These are phyloP conservation scores for Tychaedon coryphoeus DNA, from an alignment of 2,113 vertebrate species.

Conservation along the genomic window DNA sequence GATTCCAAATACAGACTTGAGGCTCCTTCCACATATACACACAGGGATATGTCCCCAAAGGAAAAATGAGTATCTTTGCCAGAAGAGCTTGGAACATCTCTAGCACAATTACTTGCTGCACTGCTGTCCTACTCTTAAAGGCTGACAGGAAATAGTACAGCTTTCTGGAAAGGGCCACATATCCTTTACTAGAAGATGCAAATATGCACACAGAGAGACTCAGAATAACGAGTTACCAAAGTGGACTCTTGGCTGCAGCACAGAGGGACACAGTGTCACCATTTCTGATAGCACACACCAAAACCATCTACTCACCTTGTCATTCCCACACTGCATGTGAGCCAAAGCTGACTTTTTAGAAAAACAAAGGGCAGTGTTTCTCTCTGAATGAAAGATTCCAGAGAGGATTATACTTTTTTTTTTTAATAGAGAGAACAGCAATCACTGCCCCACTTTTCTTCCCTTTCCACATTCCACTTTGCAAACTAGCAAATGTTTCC, in stretches of 20 bases:
- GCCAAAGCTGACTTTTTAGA: background rate
- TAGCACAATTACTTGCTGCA: background rate
- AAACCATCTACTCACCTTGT: background rate
- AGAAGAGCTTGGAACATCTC: background rate
- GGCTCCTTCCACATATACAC: background rate
- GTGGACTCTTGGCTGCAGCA: background rate
- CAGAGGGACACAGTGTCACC: background rate
- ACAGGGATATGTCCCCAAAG: background rate
- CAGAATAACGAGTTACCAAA: background rate
- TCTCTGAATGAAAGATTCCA: background rate
- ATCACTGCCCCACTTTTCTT: background rate
- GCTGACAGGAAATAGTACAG: background rate
- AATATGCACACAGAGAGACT: background rate
- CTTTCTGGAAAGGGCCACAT: background rate
- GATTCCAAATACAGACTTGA: background rate
- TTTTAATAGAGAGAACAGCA: background rate
- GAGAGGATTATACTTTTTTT: background rate
- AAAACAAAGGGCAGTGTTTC: background rate
- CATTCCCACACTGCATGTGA: background rate
- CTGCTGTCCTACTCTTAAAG: background rate
- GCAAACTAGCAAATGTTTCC: background rate
- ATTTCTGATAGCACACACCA: background rate
- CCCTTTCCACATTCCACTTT: background rate
- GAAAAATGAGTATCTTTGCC: background rate
- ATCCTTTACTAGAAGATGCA: background rate